Evolutionary conservation across 2,888 invertebrate species (phyloP), one percentile per base, ranked within the genome.

Genomic region (Dicyrtoma fusca): DNA sequence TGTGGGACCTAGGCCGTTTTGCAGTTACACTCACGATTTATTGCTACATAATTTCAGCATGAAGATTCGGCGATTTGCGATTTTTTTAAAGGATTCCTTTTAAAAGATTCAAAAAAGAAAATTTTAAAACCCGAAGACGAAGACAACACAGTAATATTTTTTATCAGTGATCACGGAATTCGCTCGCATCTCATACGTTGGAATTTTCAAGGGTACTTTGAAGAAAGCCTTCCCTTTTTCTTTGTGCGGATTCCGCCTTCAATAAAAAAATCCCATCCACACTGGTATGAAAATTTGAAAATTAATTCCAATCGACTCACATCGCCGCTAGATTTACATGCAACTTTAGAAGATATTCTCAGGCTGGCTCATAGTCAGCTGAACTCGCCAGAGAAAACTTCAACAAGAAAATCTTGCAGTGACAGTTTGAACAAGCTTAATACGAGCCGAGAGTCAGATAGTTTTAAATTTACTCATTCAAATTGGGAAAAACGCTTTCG

Each of bases 101-200:
- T 69, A 17, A 23, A 23, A n/a, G 26, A 69, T 17, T 11, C 59
- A 1, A 47, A 59, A 8, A 8, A 17, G 1, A 11, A 10, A n/a
- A n/a, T n/a, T n/a, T n/a, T 34, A 34, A 3, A 34, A 34, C 3
- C 34, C 34, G 8, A 34, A 8, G 49, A 14, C 17, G 69, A 34
- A 34, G 34, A 26, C 11, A 69, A 70, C 42, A 71, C 74, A 23
- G 34, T 74, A 14, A 71, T 71, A 17, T 23, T 74, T 13, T 71
- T 74, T 49, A 71, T 92, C 63, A 92, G 92, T 81, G 92, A 92
- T 82, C 92, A 92, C 81, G 92, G 93, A 0, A 87, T 91, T 81
- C 86, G 92, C 11, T 92, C 89, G 82, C 92, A 92, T 0, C 86
- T 87, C n/a, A 87, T 89, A 53, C 86, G 92, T 1, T 84, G 87